These are phyloP conservation scores for Cataglyphis altisquamis DNA, from an alignment of 2,888 invertebrate species.

Conservation along the genomic window DNA sequence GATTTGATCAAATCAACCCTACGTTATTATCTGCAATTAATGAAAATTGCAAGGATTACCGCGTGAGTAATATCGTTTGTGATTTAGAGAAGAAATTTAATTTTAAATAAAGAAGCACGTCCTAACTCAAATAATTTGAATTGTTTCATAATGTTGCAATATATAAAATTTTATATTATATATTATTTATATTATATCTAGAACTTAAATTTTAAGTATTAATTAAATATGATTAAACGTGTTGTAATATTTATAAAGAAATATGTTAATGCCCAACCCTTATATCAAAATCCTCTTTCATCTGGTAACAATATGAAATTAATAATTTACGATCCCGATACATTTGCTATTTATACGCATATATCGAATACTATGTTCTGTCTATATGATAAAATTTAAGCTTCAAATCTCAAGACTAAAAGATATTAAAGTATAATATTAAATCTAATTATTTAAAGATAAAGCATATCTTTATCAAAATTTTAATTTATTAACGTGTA, in stretches of 20 bases:
- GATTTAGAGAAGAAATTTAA: constrained; percentile 23
- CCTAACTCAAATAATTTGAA: neutral
- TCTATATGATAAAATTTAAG: neutral
- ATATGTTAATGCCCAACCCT: neutral
- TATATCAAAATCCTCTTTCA: neutral
- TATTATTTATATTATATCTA: constrained; percentile 4
- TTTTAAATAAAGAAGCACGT: constrained; percentile 35
- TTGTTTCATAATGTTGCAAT: neutral
- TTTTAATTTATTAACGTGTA: neutral
- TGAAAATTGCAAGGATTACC: constrained; percentile 61
- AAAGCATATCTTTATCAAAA: neutral
- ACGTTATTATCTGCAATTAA: constrained; percentile 64
- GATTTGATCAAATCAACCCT: constrained; percentile 72
- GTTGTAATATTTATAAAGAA: neutral
- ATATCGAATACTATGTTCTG: neutral
- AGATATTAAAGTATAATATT: neutral
- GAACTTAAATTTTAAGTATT: neutral
- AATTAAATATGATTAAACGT: neutral
- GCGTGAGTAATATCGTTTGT: constrained; percentile 39
- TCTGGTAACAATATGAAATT: neutral
- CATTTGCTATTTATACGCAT: neutral
- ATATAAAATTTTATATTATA: constrained; percentile 10
- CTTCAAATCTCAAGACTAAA: neutral
- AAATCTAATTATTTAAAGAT: neutral
- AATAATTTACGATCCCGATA: neutral